Evolutionary conservation across 2,113 vertebrate genomes (phyloP).

Genomic region (Benitochromis conjunctus): DNA sequence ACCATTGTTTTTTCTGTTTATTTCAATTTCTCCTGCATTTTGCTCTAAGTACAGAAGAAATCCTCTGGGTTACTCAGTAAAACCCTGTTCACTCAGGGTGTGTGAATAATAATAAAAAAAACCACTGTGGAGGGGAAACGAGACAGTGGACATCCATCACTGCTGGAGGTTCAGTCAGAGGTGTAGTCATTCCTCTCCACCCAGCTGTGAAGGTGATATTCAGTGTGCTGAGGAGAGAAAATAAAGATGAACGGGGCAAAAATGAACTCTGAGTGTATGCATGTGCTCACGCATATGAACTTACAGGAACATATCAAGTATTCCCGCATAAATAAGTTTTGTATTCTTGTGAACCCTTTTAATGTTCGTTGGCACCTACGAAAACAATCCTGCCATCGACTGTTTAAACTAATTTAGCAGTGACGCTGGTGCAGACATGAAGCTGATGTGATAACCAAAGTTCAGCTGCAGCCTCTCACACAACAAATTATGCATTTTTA

Average conservation of each 20-base stretch:
- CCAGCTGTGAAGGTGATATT: conserved; percentile 30
- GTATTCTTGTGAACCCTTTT: background rate
- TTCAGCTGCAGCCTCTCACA: background rate
- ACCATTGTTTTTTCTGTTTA: background rate
- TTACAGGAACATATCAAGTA: background rate
- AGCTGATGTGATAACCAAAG: background rate
- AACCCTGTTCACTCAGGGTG: conserved; percentile 4
- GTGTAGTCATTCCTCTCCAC: background rate
- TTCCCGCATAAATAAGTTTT: background rate
- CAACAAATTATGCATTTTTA: background rate
- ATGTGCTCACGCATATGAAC: background rate
- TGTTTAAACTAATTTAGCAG: background rate
- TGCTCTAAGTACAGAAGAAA: conserved; percentile 7
- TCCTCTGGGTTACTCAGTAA: conserved; percentile 12
- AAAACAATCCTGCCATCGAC: background rate
- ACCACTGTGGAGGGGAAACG: background rate
- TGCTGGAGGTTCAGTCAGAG: conserved; percentile 8
- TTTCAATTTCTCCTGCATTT: conserved; percentile 3
- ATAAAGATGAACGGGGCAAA: accelerated
- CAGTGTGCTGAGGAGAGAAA: background rate
- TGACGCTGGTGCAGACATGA: background rate
- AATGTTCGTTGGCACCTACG: background rate
- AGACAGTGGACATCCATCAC: conserved; percentile 15
- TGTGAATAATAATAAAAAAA: background rate
- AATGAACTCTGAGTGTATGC: background rate